Conservation (phyloP, 2,113 vertebrate species). For the Oreocharis arfaki region DNA sequence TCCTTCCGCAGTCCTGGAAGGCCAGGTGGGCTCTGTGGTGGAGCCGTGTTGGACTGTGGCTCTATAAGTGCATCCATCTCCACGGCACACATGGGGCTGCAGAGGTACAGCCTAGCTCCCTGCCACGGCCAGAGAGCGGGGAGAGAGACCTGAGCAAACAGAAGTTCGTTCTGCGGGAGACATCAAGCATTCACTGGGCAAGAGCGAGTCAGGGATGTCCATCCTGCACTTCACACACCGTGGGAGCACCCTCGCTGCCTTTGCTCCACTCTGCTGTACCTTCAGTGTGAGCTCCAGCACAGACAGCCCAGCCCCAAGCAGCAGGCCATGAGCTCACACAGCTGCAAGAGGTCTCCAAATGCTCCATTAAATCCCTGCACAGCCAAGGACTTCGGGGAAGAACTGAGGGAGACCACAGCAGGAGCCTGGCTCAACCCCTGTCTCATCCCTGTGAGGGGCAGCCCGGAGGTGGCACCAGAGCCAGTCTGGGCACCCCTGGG, state of each 20-base stretch:
- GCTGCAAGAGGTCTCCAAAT: background rate
- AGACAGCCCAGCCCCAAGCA: background rate
- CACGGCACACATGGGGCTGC: background rate
- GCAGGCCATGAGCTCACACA: background rate
- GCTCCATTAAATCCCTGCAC: background rate
- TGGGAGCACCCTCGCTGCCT: background rate
- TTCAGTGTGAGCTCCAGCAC: background rate
- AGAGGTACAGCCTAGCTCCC: background rate
- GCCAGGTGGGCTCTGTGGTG: background rate
- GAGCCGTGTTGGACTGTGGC: background rate
- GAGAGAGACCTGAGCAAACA: background rate
- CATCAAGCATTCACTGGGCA: background rate
- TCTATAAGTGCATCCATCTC: background rate
- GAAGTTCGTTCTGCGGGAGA: background rate
- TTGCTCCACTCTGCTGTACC: accelerated
- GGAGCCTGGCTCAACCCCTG: background rate
- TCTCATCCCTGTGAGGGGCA: background rate
- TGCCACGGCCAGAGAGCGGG: background rate
- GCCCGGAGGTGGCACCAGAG: background rate
- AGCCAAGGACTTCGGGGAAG: background rate
- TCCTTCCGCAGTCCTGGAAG: accelerated
- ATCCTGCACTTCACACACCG: background rate
- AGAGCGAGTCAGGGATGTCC: background rate
- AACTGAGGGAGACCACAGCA: accelerated
- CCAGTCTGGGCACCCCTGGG: background rate